These are phyloP conservation scores for Epinotia bilunana DNA, from an alignment of 2,888 invertebrate species.

Conservation along the genomic window DNA sequence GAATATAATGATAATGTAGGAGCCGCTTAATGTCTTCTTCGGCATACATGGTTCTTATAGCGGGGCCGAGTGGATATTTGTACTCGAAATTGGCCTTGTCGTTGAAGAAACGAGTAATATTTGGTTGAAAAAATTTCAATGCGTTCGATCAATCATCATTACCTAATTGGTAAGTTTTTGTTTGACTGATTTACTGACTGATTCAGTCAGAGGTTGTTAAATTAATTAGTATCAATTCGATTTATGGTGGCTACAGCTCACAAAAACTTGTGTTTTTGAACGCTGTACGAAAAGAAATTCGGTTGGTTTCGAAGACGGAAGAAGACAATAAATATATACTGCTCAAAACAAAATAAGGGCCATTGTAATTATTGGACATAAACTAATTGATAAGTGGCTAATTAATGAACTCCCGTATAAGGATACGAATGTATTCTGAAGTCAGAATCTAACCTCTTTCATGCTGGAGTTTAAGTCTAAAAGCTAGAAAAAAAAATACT, in stretches of 20 bases:
- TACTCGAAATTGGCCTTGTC: slow-evolving; percentile 46
- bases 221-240: slow-evolving; percentile 35
- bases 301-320: neutral
- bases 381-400: no score
- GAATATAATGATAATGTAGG: slow-evolving; percentile 48
- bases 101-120: slow-evolving; percentile 34
- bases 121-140: slow-evolving; percentile 40
- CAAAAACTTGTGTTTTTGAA: neutral
- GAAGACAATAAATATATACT: no score
- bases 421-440: no score
- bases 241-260: slow-evolving; percentile 7
- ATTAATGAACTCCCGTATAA: no score
- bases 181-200: slow-evolving; percentile 15
- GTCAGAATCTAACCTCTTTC: no score
- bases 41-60: slow-evolving; percentile 41
- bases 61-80: slow-evolving; percentile 23
- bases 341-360: no score
- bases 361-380: no score
- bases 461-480: no score
- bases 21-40: slow-evolving; percentile 49
- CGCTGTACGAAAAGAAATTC: neutral
- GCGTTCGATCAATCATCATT: slow-evolving; percentile 48
- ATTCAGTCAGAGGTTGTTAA: slow-evolving; percentile 13
- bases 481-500: no score
- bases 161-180: slow-evolving; percentile 46